A percentile compares a stretch with the other conserved stretches of the same genome.
Evolutionary conservation across 92 coral and sea anemone genomes (phyloP).

Genomic region (Parazoanthus atlanticus): DNA sequence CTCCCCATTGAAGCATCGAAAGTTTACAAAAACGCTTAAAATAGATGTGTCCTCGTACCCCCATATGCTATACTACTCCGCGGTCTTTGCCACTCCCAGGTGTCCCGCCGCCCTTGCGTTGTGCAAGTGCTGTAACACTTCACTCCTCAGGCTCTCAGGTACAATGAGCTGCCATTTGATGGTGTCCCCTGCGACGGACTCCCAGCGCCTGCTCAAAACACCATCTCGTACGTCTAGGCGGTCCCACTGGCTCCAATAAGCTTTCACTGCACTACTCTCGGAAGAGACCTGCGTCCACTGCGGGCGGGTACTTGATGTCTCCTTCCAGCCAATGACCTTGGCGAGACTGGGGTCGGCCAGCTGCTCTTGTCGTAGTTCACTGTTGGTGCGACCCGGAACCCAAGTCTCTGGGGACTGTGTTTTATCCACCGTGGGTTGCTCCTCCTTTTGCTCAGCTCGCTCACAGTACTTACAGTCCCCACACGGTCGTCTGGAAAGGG

Average conservation of each 20-base stretch:
- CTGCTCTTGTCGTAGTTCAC: slow-evolving; percentile 39
- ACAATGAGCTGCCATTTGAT: neutral
- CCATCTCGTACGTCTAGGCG: neutral
- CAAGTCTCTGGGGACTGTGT: slow-evolving; percentile 17
- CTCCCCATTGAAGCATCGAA: too few species aligned
- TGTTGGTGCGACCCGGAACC: slow-evolving; percentile 4
- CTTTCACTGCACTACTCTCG: neutral
- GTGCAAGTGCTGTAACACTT: neutral
- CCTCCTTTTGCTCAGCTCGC: neutral
- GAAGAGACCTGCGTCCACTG: neutral
- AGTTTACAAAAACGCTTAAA: too few species aligned
- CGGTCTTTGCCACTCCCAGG: slow-evolving; percentile 45
- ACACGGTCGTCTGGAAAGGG: slow-evolving; percentile 35
- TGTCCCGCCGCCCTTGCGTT: slow-evolving; percentile 32
- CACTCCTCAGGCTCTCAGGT: neutral
- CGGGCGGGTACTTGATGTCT: neutral
- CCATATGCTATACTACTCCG: too few species aligned
- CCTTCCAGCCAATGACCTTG: neutral
- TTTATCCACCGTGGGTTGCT: neutral
- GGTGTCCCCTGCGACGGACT: neutral
- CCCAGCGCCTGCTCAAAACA: neutral
- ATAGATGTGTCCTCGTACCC: too few species aligned
- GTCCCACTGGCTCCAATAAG: slow-evolving; percentile 17
- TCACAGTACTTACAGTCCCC: slow-evolving; percentile 34
- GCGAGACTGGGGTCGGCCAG: slow-evolving; percentile 31